Evolutionary conservation across 2,888 invertebrate genomes (phyloP), one percentile per base, ranked within the genome.

Genomic region (Cetonia aurata): DNA sequence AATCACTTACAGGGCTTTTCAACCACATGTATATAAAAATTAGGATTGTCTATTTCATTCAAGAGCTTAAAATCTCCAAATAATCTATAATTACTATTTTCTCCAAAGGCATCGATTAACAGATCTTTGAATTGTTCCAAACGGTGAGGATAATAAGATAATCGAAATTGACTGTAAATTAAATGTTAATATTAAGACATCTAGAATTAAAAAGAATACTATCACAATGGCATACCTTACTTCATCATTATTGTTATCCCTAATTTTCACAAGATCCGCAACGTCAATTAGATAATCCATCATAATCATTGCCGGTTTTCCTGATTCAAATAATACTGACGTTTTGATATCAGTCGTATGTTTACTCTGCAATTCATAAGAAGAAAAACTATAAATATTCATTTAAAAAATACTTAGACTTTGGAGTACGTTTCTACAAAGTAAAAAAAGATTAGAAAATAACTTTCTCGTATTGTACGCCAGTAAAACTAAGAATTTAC

Each of bases 101-200:
- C 80, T 52, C 90, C 90, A 81, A 96, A 96, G 1, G 91, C 89
- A 59, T 91, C 90, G 74, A 87, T 86, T 71, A 96, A 83, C 86
- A 95, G 92, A 33, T 85, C 80, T 0, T 88, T 90, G 85, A 96
- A 96, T 25, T 88, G 86, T 53, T 89, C 86, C 77, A 96, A 83
- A 73, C 89, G 89, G 83, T 96, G 95, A 0, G 96, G 96, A 85
- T 94, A 95, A 85, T 96, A 96, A 37, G 95, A 95, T 37, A 96
- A 85, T 1, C 96, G 90, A 84, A 96, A 96, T 79, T 94, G 92
- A 79, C 93, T 94, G 84, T 52, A 85, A 85, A 73, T 69, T 71
- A 71, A 55, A 41, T 3, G 42, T 52, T 3, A 62, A 42, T 9
- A 13, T 41, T 25, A 25, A 25, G 25, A 4, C 25, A 25, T 25